Evolutionary conservation across 2,113 vertebrate genomes (phyloP), one percentile per base, ranked within the genome.

Genomic region (Leiothrix lutea): DNA sequence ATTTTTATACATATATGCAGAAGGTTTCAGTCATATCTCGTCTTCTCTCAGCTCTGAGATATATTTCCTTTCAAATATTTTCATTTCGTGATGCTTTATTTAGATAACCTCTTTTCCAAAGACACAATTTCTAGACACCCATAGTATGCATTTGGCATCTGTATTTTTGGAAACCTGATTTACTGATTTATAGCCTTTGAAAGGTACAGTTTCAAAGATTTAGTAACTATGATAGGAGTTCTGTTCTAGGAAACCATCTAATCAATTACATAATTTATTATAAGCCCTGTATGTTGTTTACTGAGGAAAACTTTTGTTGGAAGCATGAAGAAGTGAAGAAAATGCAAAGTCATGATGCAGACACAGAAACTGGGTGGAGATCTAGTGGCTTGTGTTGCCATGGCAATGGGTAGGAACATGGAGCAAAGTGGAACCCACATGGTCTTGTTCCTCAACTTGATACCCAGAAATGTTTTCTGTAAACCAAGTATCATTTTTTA

Each of bases 281-380:
- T 16, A 64, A 77, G 11, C 8, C 21, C 6, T 47, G 1, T 15
- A 15, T 22, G 7, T 24, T 67, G 9, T 75, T 87, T 36, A 25
- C 17, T 36, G n/a, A 58, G 7, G 12, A 83, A 83, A 89, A 77
- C 17, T 22, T 28, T 21, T 66, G 10, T 35, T 58, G 44, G 11
- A 79, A 71, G 14, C 29, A 40, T 11, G 25, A 40, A 62, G 35
- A 29, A 20, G 12, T 24, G 40, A 62, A 29, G 35, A 62, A 56
- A 62, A 48, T 48, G 25, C 29, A 25, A 47, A 56, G 5, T 13
- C 28, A n/a, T 15, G 16, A 71, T 35, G 29, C 22, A 47, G 36
- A 35, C 16, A n/a, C 1, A 1, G 25, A 66, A 50, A 42, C 17
- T 1, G 3, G 4, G 6, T 9, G 25, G 20, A 54, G 25, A 21